phyloP scores from a whole-genome alignment of 2,113 vertebrate genomes.

The Leucoraja erinaceus region DNA sequence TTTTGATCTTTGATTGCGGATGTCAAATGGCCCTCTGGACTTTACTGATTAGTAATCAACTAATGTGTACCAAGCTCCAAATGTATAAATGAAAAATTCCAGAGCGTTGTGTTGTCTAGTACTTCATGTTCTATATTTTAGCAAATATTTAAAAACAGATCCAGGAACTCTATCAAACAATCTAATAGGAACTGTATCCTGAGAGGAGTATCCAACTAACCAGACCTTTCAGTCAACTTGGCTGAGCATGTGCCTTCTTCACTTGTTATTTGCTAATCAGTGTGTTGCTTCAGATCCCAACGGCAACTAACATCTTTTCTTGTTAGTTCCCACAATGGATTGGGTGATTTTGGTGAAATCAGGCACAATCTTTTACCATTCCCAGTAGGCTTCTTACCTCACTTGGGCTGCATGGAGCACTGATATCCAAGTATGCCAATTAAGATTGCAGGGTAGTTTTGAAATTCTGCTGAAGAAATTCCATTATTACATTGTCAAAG shows the following conservation, averaged over 20 bases:
- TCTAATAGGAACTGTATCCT: not conserved
- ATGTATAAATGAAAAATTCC: not conserved
- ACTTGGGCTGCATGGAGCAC: constrained; percentile 3
- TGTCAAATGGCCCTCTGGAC: not conserved
- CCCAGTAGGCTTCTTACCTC: constrained; percentile 27
- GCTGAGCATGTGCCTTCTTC: not conserved
- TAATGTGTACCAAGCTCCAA: not conserved
- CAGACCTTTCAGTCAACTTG: not conserved
- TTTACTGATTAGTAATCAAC: not conserved
- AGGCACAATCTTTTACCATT: not conserved
- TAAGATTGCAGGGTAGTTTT: not conserved
- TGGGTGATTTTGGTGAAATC: constrained; percentile 12
- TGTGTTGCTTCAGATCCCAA: not conserved
- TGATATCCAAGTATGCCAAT: constrained; percentile 17
- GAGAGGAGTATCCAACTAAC: not conserved
- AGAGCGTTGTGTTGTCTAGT: not conserved
- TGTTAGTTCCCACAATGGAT: not conserved
- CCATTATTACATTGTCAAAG: constrained; percentile 15
- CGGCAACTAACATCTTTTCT: not conserved
- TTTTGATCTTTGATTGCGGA: not conserved
- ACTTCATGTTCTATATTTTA: not conserved
- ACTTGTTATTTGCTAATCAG: not conserved
- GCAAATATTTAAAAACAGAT: not conserved
- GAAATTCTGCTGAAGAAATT: constrained; percentile 22
- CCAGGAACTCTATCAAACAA: not conserved